Conservation (phyloP, 2,797 vertebrate genomes). For the Siniperca scherzeri region DNA sequence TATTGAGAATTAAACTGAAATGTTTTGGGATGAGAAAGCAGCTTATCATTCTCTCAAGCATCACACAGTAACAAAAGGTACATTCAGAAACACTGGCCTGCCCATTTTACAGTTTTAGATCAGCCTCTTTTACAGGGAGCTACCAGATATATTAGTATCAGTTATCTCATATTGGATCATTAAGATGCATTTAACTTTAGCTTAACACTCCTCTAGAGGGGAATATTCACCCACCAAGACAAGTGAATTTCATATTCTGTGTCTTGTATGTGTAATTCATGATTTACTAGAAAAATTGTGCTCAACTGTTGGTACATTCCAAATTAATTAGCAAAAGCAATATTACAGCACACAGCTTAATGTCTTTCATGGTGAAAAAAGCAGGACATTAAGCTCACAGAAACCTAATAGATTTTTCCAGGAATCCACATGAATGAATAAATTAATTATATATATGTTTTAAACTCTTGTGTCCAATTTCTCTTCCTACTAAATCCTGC, state of each 20-base stretch:
- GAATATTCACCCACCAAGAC: neutral
- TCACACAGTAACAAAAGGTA: conserved; percentile 3
- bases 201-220: neutral
- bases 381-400: conserved; percentile 35
- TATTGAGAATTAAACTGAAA: conserved; percentile 14
- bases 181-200: conserved; percentile 1
- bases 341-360: conserved; percentile 9
- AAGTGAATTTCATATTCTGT: conserved; percentile 16
- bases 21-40: conserved; percentile 1
- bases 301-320: conserved; percentile 17
- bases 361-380: conserved; percentile 31
- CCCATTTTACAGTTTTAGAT: conserved; percentile 7
- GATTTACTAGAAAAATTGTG: conserved; percentile 13
- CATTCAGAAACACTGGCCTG: conserved; percentile 10
- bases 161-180: neutral
- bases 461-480: conserved; percentile 35
- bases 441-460: conserved; percentile 43
- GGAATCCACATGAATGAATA: conserved; percentile 46
- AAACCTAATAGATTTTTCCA: conserved; percentile 41
- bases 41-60: conserved; percentile 14
- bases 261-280: conserved; percentile 12
- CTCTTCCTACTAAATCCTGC: conserved; percentile 29
- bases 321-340: conserved; percentile 45
- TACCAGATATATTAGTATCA: conserved; percentile 2
- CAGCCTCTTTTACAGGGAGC: neutral